Conservation (phyloP, 2,797 vertebrate genomes). For the Novumbra hubbsi region DNA sequence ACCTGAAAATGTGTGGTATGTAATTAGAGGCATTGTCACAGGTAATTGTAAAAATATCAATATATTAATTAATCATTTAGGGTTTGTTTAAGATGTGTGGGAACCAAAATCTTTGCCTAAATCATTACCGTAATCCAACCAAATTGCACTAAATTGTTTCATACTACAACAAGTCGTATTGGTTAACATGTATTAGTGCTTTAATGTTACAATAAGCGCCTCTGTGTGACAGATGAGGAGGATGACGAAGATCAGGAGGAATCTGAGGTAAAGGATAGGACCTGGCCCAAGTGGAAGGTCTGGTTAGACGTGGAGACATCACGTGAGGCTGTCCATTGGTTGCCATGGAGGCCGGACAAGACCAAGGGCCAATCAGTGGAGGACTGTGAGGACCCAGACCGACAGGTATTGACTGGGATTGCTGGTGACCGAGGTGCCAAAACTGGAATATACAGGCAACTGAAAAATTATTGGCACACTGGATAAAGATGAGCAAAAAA, state of each 20-base stretch:
- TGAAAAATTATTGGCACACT: too few relatives aligned
- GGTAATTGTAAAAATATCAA: too few relatives aligned
- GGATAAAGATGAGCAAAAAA: too few relatives aligned
- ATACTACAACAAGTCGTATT: too few relatives aligned
- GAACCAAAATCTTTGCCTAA: too few relatives aligned
- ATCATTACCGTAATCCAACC: too few relatives aligned
- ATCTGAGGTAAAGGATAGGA: conserved; percentile 85
- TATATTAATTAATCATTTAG: too few relatives aligned
- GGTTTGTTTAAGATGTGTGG: too few relatives aligned
- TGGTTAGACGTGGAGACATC: conserved; percentile 87
- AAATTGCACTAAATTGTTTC: too few relatives aligned
- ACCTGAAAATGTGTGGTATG: too few relatives aligned
- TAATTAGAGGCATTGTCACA: too few relatives aligned
- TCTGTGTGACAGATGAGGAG: conserved; percentile 62
- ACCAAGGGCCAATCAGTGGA: conserved; percentile 86
- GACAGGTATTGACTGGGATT: conserved; percentile 78
- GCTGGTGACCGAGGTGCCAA: neutral
- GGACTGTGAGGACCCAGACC: conserved; percentile 96
- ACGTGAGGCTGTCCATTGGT: conserved; percentile 87
- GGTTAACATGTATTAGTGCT: too few relatives aligned
- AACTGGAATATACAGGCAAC: neutral
- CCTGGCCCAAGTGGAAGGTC: conserved; percentile 78
- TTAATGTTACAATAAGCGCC: neutral
- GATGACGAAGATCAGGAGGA: conserved; percentile 82
- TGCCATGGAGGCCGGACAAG: conserved; percentile 94